Evolutionary conservation across 2,797 vertebrate genomes (phyloP).

Genomic region (Threskiornis aethiopicus): DNA sequence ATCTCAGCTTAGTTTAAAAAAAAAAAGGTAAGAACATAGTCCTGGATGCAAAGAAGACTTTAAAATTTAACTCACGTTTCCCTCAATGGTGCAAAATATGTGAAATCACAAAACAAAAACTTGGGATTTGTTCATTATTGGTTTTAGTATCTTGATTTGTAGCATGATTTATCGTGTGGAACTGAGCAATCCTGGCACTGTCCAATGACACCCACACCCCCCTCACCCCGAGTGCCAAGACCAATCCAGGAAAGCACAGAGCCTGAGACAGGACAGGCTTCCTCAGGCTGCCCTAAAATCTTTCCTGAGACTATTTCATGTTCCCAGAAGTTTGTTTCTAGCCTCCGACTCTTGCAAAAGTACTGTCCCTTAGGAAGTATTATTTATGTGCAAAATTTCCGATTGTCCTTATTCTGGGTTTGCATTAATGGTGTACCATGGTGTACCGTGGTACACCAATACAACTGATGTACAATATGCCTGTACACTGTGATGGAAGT

Average conservation of each 20-base stretch:
- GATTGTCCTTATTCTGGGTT: not conserved
- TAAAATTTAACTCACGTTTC: not conserved
- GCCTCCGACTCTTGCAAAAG: not conserved
- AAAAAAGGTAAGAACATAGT: not conserved
- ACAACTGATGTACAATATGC: too few relatives aligned
- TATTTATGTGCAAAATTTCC: not conserved
- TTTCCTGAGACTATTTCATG: not conserved
- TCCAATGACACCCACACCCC: not conserved
- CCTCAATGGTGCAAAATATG: not conserved
- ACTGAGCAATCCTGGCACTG: not conserved
- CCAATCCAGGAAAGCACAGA: not conserved
- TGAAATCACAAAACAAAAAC: not conserved
- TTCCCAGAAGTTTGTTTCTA: not conserved
- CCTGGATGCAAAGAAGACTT: not conserved
- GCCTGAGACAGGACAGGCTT: not conserved
- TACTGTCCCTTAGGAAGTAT: not conserved
- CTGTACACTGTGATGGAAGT: not conserved
- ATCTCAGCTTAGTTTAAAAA: not conserved
- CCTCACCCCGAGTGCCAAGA: not conserved
- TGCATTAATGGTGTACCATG: not conserved
- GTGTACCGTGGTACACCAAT: too few relatives aligned
- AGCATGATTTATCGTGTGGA: fast-evolving
- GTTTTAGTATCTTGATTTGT: not conserved
- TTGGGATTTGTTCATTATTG: not conserved
- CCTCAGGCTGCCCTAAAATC: not conserved